A percentile compares a stretch with the other conserved stretches of the same genome.
These are phyloP conservation scores for Echinometra lucunter DNA, from an alignment of 53 echinoderm and acorn worm species.

Conservation along the genomic window DNA sequence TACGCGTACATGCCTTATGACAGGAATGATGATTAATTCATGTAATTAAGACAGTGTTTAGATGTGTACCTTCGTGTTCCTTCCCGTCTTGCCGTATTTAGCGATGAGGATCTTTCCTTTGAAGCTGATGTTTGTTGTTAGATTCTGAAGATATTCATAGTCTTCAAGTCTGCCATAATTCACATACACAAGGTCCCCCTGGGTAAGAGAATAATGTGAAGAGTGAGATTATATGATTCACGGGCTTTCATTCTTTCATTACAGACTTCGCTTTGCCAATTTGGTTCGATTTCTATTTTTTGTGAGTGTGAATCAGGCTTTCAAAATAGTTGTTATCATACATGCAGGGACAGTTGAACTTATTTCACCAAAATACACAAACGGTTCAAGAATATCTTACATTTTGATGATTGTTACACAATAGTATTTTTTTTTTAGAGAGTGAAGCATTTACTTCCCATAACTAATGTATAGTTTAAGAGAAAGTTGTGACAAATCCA, in stretches of 20 bases:
- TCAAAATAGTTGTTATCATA: background rate
- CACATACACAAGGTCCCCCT: slow-evolving; percentile 82
- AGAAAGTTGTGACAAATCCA: too few species aligned
- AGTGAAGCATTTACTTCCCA: too few species aligned
- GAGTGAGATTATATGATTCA: background rate
- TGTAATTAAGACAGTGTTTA: background rate
- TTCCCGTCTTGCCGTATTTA: slow-evolving; percentile 54
- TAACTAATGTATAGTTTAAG: too few species aligned
- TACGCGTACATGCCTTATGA: too few species aligned
- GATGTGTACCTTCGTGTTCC: slow-evolving; percentile 71
- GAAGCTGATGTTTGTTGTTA: slow-evolving; percentile 66
- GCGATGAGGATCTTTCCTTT: slow-evolving; percentile 82
- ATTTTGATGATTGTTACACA: too few species aligned
- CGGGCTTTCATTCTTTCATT: background rate
- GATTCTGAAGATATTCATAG: slow-evolving; percentile 68
- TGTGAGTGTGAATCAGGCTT: background rate
- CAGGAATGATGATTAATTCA: too few species aligned
- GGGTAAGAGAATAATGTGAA: background rate
- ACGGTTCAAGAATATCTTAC: too few species aligned
- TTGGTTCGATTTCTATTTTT: background rate
- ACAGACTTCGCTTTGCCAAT: background rate
- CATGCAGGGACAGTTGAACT: background rate
- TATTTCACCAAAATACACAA: too few species aligned
- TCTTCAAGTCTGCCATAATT: slow-evolving; percentile 74
- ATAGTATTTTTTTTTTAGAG: too few species aligned